Evolutionary conservation across 2,797 vertebrate species (phyloP), one percentile per base, ranked within the genome.

Genomic region (Meriones psammophilus): DNA sequence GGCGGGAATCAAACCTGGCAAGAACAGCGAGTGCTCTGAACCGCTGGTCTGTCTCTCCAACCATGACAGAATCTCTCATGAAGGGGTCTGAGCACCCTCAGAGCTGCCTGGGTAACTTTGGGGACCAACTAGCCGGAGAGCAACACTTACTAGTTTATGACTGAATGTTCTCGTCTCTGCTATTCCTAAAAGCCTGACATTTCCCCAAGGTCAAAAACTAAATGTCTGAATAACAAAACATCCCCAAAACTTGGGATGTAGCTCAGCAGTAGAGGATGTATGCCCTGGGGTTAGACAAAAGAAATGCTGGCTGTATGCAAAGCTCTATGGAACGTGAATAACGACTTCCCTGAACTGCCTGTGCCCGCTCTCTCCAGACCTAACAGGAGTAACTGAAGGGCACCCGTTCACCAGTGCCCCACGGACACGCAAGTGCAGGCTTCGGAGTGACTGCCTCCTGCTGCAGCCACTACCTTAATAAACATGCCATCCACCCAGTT

Each of bases 71-170:
- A n/a, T 24, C 46, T 83, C 71, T 15, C 22, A 30, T 3, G 50
- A 94, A 88, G 33, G 50, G 12, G 54, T 93, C 92, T 73, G 54
- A 93, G 58, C 79, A 66, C 50, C 17, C 33, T 28, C 73, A 92
- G 42, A 96, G 81, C 13, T 91, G n/a, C 56, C 77, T 22, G 8
- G 18, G n/a, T 36, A 62, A 74, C 33, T 66, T 9, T 24, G 68
- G 58, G 12, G 17, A 90, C 12, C 81, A 85, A 68, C 36, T 22
- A 33, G 6, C 28, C n/a, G 28, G 22, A 93, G 12, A 60, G 18
- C 18, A 36, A 18, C 20, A 22, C 66, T 73, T 71, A 62, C 14
- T 68, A 66, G 60, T 84, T 66, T 69, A 62, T 94, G 54, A 79
- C 46, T 89, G 77, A 88, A 62, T 79, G 89, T 26, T 88, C 69